Percentiles rank a stretch among this genome's conserved stretches.
Evolutionary conservation across 2,113 vertebrate genomes (phyloP).

Genomic region (Lethenteron camtschaticum): DNA sequence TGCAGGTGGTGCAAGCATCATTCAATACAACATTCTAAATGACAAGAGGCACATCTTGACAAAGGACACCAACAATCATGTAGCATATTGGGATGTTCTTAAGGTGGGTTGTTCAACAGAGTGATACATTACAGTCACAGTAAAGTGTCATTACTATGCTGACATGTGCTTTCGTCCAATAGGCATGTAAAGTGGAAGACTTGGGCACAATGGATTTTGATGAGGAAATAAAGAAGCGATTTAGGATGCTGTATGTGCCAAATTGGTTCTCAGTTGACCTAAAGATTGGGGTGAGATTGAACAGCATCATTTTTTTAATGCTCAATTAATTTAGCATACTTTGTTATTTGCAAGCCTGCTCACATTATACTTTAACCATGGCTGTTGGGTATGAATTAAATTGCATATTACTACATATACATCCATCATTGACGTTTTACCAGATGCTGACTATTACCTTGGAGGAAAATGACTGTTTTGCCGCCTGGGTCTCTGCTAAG

Average conservation of each 20-base stretch:
- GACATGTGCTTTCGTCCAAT: not conserved
- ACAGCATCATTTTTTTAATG: not conserved
- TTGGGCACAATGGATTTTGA: conserved; percentile 94
- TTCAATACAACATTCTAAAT: conserved; percentile 95
- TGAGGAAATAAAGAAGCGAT: conserved; percentile 92
- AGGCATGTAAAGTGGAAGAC: conserved; percentile 96
- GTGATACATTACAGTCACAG: not conserved
- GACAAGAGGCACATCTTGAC: conserved; percentile 97
- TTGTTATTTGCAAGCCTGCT: too few relatives aligned
- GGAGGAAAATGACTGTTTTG: conserved; percentile 95
- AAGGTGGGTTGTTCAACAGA: conserved; percentile 36
- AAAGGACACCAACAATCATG: conserved; percentile 96
- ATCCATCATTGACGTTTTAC: not conserved
- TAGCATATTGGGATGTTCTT: conserved; percentile 89
- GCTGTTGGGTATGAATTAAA: too few relatives aligned
- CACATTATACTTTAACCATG: too few relatives aligned
- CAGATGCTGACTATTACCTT: conserved; percentile 95
- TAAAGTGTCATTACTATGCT: too few relatives aligned
- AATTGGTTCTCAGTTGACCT: conserved; percentile 99
- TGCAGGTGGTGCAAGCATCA: conserved; percentile 83
- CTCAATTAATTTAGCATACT: too few relatives aligned
- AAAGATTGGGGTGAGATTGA: conserved; percentile 72
- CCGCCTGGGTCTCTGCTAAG: conserved; percentile 95
- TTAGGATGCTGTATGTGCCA: conserved; percentile 98
- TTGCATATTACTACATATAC: too few relatives aligned